These are phyloP conservation scores for Eueremaeus valkanovi DNA, from an alignment of 2,888 invertebrate species.

Conservation along the genomic window DNA sequence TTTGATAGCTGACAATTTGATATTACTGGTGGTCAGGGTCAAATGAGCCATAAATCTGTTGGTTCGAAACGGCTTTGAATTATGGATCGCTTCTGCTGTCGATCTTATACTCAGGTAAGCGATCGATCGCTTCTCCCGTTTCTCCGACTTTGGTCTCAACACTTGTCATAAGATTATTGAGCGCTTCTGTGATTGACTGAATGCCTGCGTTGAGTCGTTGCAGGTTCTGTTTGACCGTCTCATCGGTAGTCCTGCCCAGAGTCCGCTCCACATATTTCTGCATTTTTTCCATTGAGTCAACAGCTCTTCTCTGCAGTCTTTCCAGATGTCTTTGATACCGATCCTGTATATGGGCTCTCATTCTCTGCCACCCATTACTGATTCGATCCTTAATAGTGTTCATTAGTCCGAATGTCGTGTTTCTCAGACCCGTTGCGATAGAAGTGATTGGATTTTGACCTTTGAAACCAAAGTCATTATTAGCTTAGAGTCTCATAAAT, in stretches of 20 bases:
- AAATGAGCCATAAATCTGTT: not conserved
- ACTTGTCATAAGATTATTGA: not conserved
- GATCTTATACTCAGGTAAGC: not conserved
- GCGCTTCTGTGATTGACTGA: not conserved
- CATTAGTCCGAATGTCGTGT: not conserved
- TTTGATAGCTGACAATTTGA: no score
- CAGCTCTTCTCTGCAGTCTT: not conserved
- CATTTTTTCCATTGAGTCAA: not conserved
- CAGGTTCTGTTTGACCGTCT: not conserved
- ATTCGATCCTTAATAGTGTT: not conserved
- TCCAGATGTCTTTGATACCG: not conserved
- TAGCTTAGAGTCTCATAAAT: no score
- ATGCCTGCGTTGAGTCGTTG: not conserved
- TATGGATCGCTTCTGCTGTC: no score
- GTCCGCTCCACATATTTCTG: not conserved
- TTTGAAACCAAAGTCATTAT: no score
- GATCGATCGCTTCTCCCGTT: not conserved
- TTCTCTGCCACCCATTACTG: not conserved
- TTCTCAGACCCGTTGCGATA: not conserved
- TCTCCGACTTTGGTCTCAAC: not conserved
- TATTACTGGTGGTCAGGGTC: no score
- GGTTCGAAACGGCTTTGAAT: no score
- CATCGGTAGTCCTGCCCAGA: not conserved
- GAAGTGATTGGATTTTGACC: not conserved
- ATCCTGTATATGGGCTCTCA: slow-evolving; percentile 3